Conservation (phyloP, 2,113 vertebrate species). For the Petrocephalus zakoni region DNA sequence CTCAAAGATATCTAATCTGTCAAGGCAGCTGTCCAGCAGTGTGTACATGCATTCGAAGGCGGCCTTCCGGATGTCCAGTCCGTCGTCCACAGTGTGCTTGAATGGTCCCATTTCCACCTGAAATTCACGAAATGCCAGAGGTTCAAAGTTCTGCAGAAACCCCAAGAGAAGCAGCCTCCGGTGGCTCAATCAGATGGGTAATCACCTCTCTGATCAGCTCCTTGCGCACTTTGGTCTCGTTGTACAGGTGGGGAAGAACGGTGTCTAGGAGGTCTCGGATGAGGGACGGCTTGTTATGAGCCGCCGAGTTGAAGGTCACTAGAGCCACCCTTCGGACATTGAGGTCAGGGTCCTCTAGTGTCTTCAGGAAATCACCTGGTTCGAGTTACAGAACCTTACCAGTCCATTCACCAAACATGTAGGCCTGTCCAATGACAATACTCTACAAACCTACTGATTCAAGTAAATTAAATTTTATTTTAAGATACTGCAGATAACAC, state of each 20-base stretch:
- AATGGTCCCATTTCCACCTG: constrained; percentile 99
- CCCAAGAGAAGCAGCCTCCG: background rate
- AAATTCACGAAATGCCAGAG: background rate
- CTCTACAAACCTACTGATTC: background rate
- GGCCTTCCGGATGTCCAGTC: constrained; percentile 90
- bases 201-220: constrained; percentile 93
- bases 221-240: constrained; percentile 98
- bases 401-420: background rate
- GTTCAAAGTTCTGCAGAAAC: background rate
- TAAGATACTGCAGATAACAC: background rate
- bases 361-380: constrained; percentile 94
- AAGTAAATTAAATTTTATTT: background rate
- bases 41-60: constrained; percentile 99
- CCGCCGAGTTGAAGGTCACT: constrained; percentile 96
- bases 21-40: constrained; percentile 93
- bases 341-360: constrained; percentile 93
- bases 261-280: constrained; percentile 95
- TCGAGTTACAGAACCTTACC: constrained; percentile 14
- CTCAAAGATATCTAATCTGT: constrained; percentile 96
- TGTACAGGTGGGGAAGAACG: constrained; percentile 92
- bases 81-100: constrained; percentile 96
- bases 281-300: constrained; percentile 94
- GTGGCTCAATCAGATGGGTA: background rate
- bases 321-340: constrained; percentile 93
- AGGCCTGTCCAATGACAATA: background rate